A percentile compares a stretch with the other conserved stretches of the same genome.
Evolutionary conservation across 2,797 vertebrate genomes (phyloP).

Genomic region (Capromys pilorides): DNA sequence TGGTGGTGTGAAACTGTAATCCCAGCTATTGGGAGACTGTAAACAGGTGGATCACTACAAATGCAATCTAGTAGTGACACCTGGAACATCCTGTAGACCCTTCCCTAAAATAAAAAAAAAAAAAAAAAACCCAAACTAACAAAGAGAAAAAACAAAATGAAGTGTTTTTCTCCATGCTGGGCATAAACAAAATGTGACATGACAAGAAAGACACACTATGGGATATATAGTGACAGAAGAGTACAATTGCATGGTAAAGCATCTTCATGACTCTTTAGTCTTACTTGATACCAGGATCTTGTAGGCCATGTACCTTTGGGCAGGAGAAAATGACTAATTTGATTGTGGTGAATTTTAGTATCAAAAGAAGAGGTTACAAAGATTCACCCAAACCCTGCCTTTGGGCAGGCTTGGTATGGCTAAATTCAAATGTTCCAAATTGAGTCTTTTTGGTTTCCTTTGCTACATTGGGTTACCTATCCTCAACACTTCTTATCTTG

Average conservation of each 20-base stretch:
- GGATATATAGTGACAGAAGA: background rate
- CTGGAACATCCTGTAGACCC: too few relatives aligned
- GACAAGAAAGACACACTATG: conserved; percentile 34
- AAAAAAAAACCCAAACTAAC: too few relatives aligned
- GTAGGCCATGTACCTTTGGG: background rate
- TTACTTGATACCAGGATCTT: conserved; percentile 30
- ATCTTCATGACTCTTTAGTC: conserved; percentile 13
- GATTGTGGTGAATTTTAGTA: background rate
- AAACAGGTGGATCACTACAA: too few relatives aligned
- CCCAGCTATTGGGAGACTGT: too few relatives aligned
- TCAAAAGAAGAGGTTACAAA: conserved; percentile 13
- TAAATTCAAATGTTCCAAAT: background rate
- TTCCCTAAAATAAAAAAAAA: too few relatives aligned
- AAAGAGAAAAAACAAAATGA: too few relatives aligned
- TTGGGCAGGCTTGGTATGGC: background rate
- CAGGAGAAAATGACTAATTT: conserved; percentile 20
- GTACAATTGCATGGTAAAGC: background rate
- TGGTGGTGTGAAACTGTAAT: too few relatives aligned
- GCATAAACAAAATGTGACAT: conserved; percentile 36
- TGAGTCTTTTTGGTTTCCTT: background rate
- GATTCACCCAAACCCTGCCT: background rate
- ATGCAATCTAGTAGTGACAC: too few relatives aligned
- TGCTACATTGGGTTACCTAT: background rate
- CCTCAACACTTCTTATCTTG: background rate
- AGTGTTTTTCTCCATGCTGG: conserved; percentile 26